Conservation (phyloP, 2,113 vertebrate species). For the Phocoena sinus region DNA sequence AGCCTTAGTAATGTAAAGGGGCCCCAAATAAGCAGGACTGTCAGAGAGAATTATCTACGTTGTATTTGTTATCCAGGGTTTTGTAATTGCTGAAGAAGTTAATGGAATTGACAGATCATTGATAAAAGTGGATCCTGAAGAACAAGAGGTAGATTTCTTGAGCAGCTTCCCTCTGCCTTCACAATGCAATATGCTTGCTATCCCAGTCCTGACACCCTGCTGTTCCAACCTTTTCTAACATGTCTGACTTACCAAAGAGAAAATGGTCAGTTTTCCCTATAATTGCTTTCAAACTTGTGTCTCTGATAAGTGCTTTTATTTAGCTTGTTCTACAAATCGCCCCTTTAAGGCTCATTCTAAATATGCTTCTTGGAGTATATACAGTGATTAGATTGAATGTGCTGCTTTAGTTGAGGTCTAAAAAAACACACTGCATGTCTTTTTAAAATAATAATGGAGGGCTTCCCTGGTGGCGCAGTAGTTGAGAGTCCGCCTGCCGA, state of each 20-base stretch:
- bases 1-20: neutral
- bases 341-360: constrained; percentile 79
- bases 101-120: constrained; percentile 75
- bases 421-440: constrained; percentile 75
- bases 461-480: no score
- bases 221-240: constrained; percentile 73
- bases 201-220: constrained; percentile 55
- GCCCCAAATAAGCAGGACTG: neutral
- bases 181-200: constrained; percentile 61
- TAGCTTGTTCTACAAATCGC: constrained; percentile 79
- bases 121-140: constrained; percentile 65
- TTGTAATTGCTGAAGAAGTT: constrained; percentile 70
- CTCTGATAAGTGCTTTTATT: constrained; percentile 76
- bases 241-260: constrained; percentile 73
- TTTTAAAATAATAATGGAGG: constrained; percentile 78
- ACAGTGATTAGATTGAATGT: constrained; percentile 76
- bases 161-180: constrained; percentile 71
- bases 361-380: constrained; percentile 73
- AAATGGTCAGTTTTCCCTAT: constrained; percentile 77
- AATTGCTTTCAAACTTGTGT: constrained; percentile 79
- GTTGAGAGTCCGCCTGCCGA: no score
- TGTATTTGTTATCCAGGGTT: constrained; percentile 52
- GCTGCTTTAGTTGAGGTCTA: constrained; percentile 77
- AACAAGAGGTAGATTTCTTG: constrained; percentile 77
- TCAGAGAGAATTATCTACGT: neutral